Evolutionary conservation across 2,888 invertebrate genomes (phyloP).

Genomic region (Crocallis elinguaria): DNA sequence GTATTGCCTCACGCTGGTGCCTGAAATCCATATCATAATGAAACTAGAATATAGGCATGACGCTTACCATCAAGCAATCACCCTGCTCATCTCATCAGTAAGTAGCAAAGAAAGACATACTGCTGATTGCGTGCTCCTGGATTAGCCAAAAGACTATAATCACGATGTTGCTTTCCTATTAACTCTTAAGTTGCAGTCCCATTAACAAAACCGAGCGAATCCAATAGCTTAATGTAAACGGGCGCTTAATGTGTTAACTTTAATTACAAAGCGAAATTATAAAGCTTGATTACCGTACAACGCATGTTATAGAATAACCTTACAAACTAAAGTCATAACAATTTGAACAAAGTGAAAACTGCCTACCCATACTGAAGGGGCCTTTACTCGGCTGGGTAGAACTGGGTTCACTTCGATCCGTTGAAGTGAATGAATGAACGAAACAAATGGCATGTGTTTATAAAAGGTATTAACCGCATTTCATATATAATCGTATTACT

Average conservation of each 20-base stretch:
- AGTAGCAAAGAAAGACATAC: too few species aligned
- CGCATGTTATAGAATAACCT: slow-evolving; percentile 45
- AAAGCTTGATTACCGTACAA: slow-evolving; percentile 58
- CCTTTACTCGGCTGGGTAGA: background rate
- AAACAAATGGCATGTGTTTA: background rate
- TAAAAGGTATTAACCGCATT: too few species aligned
- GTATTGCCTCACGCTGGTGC: too few species aligned
- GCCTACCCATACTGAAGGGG: slow-evolving; percentile 6
- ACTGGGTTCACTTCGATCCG: background rate
- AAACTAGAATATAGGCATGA: too few species aligned
- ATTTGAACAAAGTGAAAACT: slow-evolving; percentile 12
- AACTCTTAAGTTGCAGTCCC: too few species aligned
- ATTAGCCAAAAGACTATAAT: too few species aligned
- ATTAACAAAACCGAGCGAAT: background rate
- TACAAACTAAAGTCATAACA: slow-evolving; percentile 38
- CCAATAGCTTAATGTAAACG: slow-evolving; percentile 17
- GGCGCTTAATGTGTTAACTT: slow-evolving; percentile 40
- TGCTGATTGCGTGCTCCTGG: too few species aligned
- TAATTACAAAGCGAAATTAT: slow-evolving; percentile 52
- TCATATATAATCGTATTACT: too few species aligned
- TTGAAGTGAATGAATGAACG: background rate
- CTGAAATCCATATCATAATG: too few species aligned
- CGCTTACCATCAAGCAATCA: too few species aligned
- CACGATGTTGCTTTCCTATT: too few species aligned
- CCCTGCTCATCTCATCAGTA: too few species aligned